These are phyloP conservation scores for Ladona fulva DNA, from an alignment of 1,140 invertebrate genomes.

Conservation along the genomic window DNA sequence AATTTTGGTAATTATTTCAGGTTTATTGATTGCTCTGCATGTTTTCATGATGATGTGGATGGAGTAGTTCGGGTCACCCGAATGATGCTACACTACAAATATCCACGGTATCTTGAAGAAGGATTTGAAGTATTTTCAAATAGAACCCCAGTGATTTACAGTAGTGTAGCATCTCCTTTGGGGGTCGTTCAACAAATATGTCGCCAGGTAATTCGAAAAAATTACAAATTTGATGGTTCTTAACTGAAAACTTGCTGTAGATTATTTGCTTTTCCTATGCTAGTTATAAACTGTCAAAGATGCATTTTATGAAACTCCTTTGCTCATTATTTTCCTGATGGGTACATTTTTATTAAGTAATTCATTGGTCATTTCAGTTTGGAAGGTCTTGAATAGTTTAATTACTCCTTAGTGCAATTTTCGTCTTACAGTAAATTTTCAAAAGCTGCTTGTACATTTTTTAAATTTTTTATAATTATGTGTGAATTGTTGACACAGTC, in stretches of 20 bases:
- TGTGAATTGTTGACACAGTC: too few relatives aligned
- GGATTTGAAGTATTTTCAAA: constrained; percentile 65
- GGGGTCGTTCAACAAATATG: constrained; percentile 71
- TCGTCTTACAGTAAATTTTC: too few relatives aligned
- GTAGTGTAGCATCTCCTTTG: constrained; percentile 61
- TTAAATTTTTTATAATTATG: too few relatives aligned
- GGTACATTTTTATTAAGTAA: too few relatives aligned
- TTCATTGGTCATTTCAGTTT: too few relatives aligned
- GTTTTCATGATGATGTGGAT: constrained; percentile 70
- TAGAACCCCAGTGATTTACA: constrained; percentile 71
- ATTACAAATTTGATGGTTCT: constrained; percentile 12
- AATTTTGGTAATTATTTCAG: constrained; percentile 33
- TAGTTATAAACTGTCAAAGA: too few relatives aligned
- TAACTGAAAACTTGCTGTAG: not conserved
- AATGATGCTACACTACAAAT: constrained; percentile 69
- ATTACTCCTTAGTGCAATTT: too few relatives aligned
- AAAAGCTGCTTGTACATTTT: too few relatives aligned
- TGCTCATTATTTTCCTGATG: too few relatives aligned
- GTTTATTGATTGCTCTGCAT: constrained; percentile 56
- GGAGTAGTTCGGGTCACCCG: constrained; percentile 66
- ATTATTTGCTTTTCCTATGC: too few relatives aligned
- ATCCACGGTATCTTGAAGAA: constrained; percentile 69
- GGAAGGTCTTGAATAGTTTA: too few relatives aligned
- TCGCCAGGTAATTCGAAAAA: constrained; percentile 46
- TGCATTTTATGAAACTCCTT: too few relatives aligned